Evolutionary conservation across 2,888 invertebrate species (phyloP).

Genomic region (Mythimna pallens): DNA sequence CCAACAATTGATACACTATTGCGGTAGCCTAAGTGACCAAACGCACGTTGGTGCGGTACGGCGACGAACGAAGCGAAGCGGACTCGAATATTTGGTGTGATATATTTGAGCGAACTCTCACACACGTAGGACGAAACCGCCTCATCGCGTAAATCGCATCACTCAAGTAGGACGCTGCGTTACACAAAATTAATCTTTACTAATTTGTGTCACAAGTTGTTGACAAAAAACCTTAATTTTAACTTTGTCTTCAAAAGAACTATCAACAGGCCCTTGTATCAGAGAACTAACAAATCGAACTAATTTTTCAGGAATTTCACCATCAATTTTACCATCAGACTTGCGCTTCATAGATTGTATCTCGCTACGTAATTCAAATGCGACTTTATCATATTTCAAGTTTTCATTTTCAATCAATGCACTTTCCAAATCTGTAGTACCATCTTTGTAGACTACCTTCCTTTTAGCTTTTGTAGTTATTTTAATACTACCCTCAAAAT

Average conservation of each 20-base stretch:
- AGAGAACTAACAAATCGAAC: conserved; percentile 14
- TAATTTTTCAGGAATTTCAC: conserved; percentile 32
- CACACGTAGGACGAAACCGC: too few species aligned
- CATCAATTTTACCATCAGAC: background rate
- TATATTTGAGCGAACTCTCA: too few species aligned
- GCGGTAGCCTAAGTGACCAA: too few species aligned
- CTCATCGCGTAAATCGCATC: too few species aligned
- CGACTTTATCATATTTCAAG: conserved; percentile 28
- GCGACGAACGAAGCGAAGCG: too few species aligned
- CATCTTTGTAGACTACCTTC: conserved; percentile 31
- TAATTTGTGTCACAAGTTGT: conserved; percentile 5
- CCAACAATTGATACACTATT: too few species aligned
- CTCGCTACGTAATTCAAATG: conserved; percentile 35
- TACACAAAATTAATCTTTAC: background rate
- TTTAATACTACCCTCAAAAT: conserved; percentile 17
- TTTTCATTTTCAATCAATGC: conserved; percentile 22
- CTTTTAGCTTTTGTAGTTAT: conserved; percentile 30
- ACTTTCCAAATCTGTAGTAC: background rate
- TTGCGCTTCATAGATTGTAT: conserved; percentile 29
- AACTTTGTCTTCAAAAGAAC: conserved; percentile 7
- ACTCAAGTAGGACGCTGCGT: too few species aligned
- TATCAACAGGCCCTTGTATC: conserved; percentile 18
- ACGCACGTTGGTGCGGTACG: too few species aligned
- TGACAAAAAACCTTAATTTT: conserved; percentile 20
- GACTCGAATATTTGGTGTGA: too few species aligned